Base-by-base conservation (phyloP, 2,113 vertebrate species). In the Apaloderma vittatum region DNA sequence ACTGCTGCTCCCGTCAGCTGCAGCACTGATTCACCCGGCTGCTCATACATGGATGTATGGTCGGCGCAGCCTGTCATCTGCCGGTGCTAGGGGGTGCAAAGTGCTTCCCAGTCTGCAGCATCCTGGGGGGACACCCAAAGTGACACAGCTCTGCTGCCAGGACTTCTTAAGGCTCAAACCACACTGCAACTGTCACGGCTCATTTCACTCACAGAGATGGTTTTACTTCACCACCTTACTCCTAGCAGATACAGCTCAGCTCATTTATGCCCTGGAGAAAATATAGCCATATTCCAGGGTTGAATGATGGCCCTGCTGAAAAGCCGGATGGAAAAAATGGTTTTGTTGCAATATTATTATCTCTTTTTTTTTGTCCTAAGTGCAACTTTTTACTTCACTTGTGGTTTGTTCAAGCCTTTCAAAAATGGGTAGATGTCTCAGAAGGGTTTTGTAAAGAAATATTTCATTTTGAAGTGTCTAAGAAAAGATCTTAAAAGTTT, bases 1-100 rank as follows among this genome's bases (percentile, higher is more conserved):
- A 3, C 27, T 0, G 0, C 3, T 36, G 46, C 20, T 79, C 29
- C 63, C 10, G 0, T 18, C 67, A 61, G 36, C 71, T 71, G 51
- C 59, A 51, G 51, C 11, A 22, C 14, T 8, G 65, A 11, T 7
- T 85, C 19, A 5, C 32, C 46, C 0, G 0, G 0, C 85, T 65
- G n/a, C 67, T 65, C 62, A 8, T 15, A 5, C 45, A 2, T 1
- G 0, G 3, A 4, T 0, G 5, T 19, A 11, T 63, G 71, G 3
- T 37, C 63, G 36, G 65, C 3, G 8, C 80, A 74, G 27, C 36
- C 36, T 46, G 16, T 24, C 5, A 3, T 24, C 32, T 66, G n/a
- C 55, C 40, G 27, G 23, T 30, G 12, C 63, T 15, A 21, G 17
- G 27, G 26, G 11, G 11, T 29, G 57, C 65, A 6, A 48, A 22